Evolutionary conservation across 37 sponge, comb jelly and placozoan genomes (phyloP), one percentile per base, ranked within the genome.

Genomic region (Tethya wilhelma): DNA sequence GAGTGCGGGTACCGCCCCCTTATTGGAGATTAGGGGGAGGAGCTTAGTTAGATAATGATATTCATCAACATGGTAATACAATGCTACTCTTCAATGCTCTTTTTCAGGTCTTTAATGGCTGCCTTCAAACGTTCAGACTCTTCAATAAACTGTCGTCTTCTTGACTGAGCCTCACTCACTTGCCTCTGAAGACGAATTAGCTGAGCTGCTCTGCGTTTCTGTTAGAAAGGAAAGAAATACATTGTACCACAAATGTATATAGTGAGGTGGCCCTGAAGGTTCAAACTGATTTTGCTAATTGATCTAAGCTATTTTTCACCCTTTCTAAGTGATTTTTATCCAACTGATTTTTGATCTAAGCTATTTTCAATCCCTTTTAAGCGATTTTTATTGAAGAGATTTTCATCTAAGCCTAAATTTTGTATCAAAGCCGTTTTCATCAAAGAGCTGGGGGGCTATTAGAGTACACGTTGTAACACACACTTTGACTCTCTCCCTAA

Each of bases 181-280:
- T 75, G 77, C 40, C 72, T 44, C 28, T 69, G 85, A 2, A 77
- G 70, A 22, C 78, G 36, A 3, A 42, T 76, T 45, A 77, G 44
- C 71, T 84, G 85, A 6, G 77, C 77, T 37, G 59, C 67, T 23
- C 69, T 69, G 7, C 70, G 67, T 45, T 76, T 76, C 77, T 77
- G 60, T 39, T n/a, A 23, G 19, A 28, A 1, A 75, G 37, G 19
- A 25, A 46, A 4, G n/a, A n/a, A n/a, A n/a, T 9, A 30, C 68
- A 59, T 4, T 9, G 26, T 5, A 0, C 40, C 39, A 69, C 42
- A 69, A 5, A 32, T 73, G 73, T n/a, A 45, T 32, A 34, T 31
- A 25, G 9, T 41, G 73, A 34, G 7, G 2, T 11, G 45, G 39
- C 34, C 28, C 25, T 7, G 39, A 40, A 1, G 7, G 2, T 14